Percentiles rank a stretch among this genome's conserved stretches.
Evolutionary conservation across 2,888 invertebrate genomes (phyloP).

Genomic region (Margaritifera margaritifera): DNA sequence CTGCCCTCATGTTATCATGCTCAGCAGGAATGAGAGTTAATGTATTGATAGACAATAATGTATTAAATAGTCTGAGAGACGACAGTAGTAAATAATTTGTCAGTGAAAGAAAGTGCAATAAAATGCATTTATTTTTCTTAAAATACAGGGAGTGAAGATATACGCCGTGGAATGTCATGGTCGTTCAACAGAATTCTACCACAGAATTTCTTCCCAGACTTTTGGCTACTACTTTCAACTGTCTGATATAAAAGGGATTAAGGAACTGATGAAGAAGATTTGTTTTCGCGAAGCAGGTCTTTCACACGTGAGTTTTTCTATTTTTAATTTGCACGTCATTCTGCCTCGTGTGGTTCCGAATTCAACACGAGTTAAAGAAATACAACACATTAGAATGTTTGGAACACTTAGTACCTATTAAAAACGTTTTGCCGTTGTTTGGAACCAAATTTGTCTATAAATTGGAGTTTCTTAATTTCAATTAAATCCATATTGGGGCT

Average conservation of each 20-base stretch:
- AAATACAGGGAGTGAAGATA: constrained; percentile 23
- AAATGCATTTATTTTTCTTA: too few species aligned
- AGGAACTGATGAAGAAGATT: constrained; percentile 25
- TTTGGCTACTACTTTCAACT: constrained; percentile 31
- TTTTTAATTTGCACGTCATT: not conserved
- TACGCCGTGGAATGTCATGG: constrained; percentile 25
- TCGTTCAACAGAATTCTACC: constrained; percentile 16
- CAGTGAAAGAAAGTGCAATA: too few species aligned
- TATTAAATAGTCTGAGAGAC: too few species aligned
- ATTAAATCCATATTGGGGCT: too few species aligned
- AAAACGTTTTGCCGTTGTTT: too few species aligned
- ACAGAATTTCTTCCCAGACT: constrained; percentile 24
- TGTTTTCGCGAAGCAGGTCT: constrained; percentile 34
- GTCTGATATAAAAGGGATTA: constrained; percentile 24
- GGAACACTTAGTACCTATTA: too few species aligned
- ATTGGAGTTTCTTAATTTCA: too few species aligned
- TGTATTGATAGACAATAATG: too few species aligned
- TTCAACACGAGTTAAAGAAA: not conserved
- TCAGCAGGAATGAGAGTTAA: too few species aligned
- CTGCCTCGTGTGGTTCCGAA: not conserved
- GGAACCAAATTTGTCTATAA: too few species aligned
- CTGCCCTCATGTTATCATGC: too few species aligned
- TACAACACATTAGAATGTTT: not conserved
- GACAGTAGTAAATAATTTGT: too few species aligned
- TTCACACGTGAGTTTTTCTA: constrained; percentile 15